Percentiles rank a stretch among this genome's conserved stretches.
Conservation (phyloP, 2,888 invertebrate species). For the Fragum sueziense region DNA sequence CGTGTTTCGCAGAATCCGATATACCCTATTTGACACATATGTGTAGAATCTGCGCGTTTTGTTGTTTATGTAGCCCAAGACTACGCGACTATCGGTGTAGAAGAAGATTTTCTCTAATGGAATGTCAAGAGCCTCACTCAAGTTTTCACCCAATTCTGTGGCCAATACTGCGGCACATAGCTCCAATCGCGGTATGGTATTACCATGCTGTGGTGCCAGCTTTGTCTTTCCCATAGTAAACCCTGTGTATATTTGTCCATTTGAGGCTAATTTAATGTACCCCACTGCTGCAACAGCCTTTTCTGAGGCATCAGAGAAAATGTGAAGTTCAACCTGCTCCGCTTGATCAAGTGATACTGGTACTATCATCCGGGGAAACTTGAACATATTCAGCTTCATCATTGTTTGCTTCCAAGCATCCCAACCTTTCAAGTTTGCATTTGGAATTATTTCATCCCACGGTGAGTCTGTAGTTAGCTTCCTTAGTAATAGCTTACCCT, state of each 20-base stretch:
- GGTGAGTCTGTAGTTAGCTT: too few species aligned
- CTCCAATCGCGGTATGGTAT: neutral
- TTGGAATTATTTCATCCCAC: too few species aligned
- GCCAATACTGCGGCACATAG: slow-evolving; percentile 28
- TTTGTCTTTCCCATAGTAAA: neutral
- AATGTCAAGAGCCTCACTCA: slow-evolving; percentile 23
- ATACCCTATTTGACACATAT: slow-evolving; percentile 21
- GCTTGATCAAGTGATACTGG: too few species aligned
- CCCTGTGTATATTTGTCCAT: neutral
- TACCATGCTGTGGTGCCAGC: neutral
- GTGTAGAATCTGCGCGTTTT: slow-evolving; percentile 27
- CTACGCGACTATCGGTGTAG: slow-evolving; percentile 31
- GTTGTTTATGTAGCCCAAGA: slow-evolving; percentile 32
- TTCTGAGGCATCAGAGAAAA: slow-evolving; percentile 65
- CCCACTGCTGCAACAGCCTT: slow-evolving; percentile 62
- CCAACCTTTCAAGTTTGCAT: too few species aligned
- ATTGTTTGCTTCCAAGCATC: too few species aligned
- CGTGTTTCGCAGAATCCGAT: neutral
- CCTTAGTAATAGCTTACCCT: too few species aligned
- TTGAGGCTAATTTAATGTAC: too few species aligned
- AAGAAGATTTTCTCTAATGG: neutral
- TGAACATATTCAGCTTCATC: too few species aligned
- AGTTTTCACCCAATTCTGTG: slow-evolving; percentile 1
- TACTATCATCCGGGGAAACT: too few species aligned
- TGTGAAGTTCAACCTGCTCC: slow-evolving; percentile 41